Evolutionary conservation across 2,888 invertebrate genomes (phyloP), one percentile per base, ranked within the genome.

Genomic region (Mamestra brassicae): DNA sequence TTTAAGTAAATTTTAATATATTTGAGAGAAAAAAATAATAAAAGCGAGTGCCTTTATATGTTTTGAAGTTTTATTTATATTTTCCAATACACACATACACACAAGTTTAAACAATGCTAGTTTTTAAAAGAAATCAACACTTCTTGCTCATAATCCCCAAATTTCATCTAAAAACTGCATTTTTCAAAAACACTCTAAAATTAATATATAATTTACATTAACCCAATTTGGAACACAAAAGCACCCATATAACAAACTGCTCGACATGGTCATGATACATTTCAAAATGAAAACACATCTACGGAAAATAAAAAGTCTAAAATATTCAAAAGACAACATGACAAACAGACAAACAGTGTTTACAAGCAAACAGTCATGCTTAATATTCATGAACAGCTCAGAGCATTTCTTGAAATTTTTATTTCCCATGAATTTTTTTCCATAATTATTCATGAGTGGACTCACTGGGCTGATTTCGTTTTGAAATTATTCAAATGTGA

Each of bases 1-100:
- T 93, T 89, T 92, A 92, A 92, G 92, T 92, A 92, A 94, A 95
- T 93, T 92, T 92, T 95, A 95, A 96, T 95, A 96, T 96, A 96
- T 96, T 94, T 92, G 90, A 93, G 87, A 90, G 90, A 92, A 90
- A 92, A 92, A 90, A 87, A 74, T 74, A 93, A 93, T 93, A 92
- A 94, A 94, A 89, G 89, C 89, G 94, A 94, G 92, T 95, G 94
- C 94, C 94, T 95, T 94, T 92, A 91, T 76, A 84, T 65, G 61
- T 73, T 83, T 13, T 65, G 79, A 87, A 79, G 91, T 95, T 94
- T 93, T 83, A 91, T 92, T 93, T 88, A 13, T 13, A 17, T 42
- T 62, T 3, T 4, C 61, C 66, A 52, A 3, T 42, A 47, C 13
- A 47, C 47, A 15, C 47, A 6, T 5, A 52, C 7, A 52, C 6